Evolutionary conservation across 2,888 invertebrate species (phyloP), one percentile per base, ranked within the genome.

Genomic region (Nemurella pictetii): DNA sequence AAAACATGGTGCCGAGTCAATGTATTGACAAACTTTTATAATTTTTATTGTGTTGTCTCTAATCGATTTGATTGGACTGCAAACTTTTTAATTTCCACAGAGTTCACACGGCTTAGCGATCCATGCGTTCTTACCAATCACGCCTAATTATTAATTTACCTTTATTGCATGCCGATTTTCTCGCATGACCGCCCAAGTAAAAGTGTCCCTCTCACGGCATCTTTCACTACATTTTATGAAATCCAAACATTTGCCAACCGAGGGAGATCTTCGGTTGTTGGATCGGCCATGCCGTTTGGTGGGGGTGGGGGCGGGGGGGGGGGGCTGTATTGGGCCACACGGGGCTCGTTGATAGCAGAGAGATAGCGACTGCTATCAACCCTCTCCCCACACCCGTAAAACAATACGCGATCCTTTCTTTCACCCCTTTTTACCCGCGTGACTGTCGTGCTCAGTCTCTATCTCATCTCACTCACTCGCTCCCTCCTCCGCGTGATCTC

Each of bases 401-500:
- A 82, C 82, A 82, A 82, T 82, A 82, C 82, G 82, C 82, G 72
- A 4, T 55, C 82, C 82, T 82, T 82, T 2, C 82, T 55, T 82
- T 72, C 26, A 26, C 82, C 82, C 82, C 29, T 82, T 82, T 82
- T 82, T 78, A 75, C 26, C 55, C 55, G 28, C 82, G 32, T 80
- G 32, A 32, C 80, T 80, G 80, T 80, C 80, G 32, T 80, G 32
- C 32, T 82, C 82, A 28, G 72, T 82, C 55, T 82, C 82, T 55
- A 20, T 82, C 81, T 28, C 80, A n/a, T 27, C 32, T 30, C 30
- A 3, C 30, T 84, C 74, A 80, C 84, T 80, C 78, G 4, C 73
- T 26, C 83, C 36, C 85, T n/a, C 25, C 78, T 78, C 32, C 80
- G 26, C 83, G n/a, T 83, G 73, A 80, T 80, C 36, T 78, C 85